A percentile compares a stretch with the other conserved stretches of the same genome.
These are phyloP conservation scores for Anabas testudineus DNA, from an alignment of 2,797 vertebrate genomes.

Conservation along the genomic window DNA sequence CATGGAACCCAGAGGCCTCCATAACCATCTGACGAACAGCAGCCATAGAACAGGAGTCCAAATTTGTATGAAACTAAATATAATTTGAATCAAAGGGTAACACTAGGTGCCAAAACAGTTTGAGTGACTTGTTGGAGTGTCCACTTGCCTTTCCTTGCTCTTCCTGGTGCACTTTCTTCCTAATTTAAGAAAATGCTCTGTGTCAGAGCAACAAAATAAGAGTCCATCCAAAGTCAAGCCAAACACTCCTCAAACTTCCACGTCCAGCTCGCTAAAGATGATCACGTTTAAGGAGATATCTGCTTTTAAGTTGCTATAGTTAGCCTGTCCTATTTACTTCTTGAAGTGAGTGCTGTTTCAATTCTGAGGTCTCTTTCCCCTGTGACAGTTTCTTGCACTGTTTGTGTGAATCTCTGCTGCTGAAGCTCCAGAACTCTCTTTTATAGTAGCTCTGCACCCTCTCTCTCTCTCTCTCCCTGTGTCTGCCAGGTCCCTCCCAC, in stretches of 20 bases:
- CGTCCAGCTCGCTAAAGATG: slow-evolving; percentile 9
- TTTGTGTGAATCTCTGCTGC: slow-evolving; percentile 48
- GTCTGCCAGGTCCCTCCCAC: slow-evolving; percentile 58
- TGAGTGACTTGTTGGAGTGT: slow-evolving; percentile 6
- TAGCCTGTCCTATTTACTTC: slow-evolving; percentile 22
- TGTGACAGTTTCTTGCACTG: slow-evolving; percentile 14
- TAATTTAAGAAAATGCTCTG: slow-evolving; percentile 2
- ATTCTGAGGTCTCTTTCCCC: slow-evolving; percentile 21
- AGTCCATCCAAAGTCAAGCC: slow-evolving; percentile 23
- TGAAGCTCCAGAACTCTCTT: slow-evolving; percentile 66
- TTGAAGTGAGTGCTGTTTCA: slow-evolving; percentile 1
- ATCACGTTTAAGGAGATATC: slow-evolving; percentile 6
- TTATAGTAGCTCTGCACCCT: slow-evolving; percentile 75
- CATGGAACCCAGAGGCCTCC: slow-evolving; percentile 89
- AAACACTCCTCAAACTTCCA: slow-evolving; percentile 23
- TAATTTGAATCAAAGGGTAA: slow-evolving; percentile 8
- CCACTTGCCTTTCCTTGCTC: slow-evolving; percentile 2
- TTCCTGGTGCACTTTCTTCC: slow-evolving; percentile 23
- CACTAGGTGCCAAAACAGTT: neutral
- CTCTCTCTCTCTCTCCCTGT: slow-evolving; percentile 25
- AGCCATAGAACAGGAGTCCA: slow-evolving; percentile 77
- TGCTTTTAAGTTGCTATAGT: slow-evolving; percentile 7
- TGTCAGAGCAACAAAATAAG: slow-evolving; percentile 24
- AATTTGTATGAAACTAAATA: neutral
- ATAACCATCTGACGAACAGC: slow-evolving; percentile 83